Base-by-base conservation (phyloP, 2,113 vertebrate genomes). In the Cryptomyrus ogoouensis region DNA sequence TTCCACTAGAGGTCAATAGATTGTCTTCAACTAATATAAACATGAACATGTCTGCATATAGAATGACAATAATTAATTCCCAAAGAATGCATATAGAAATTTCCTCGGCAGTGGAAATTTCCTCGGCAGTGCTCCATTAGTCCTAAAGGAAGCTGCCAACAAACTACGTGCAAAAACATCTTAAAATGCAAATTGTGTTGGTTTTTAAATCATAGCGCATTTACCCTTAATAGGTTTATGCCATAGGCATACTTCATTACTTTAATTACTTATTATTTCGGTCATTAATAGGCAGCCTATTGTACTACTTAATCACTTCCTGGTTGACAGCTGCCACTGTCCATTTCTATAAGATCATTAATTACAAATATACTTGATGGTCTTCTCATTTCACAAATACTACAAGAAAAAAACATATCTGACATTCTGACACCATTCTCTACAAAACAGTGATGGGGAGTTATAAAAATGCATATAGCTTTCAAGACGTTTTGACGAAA, bases 161-260 rank as follows among this genome's bases (percentile, higher is more conserved):
- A 47, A 86, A 31, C 47, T 49, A 86, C n/a, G 50, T 86, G 47
- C 83, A 86, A 50, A 49, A 86, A 86, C 83, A 15, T 86, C 83
- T 50, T 85, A 85, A 13, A 47, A 47, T 85, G 47, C 83, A 31
- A 2, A 24, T 84, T 85, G 24, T 47, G 9, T n/a, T 50, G 24
- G 47, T 27, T 86, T 86, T 49, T 50, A 80, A 49, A 50, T 86
- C 24, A 49, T 15, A 13, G 0, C 27, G n/a, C 44, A 86, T 49
- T 86, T 86, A 86, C 46, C 21, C 83, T 86, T 86, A 47, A 47
- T 86, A 50, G 83, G n/a, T 49, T 86, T 47, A 46, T 49, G 5
- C 47, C n/a, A n/a, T n/a, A n/a, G 47, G 44, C n/a, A 47, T 47
- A 47, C 46, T 86, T 50, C 44, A 86, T 86, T 49, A 49, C 44